Conservation (phyloP, 2,888 invertebrate genomes). For the Acleris sparsana region DNA sequence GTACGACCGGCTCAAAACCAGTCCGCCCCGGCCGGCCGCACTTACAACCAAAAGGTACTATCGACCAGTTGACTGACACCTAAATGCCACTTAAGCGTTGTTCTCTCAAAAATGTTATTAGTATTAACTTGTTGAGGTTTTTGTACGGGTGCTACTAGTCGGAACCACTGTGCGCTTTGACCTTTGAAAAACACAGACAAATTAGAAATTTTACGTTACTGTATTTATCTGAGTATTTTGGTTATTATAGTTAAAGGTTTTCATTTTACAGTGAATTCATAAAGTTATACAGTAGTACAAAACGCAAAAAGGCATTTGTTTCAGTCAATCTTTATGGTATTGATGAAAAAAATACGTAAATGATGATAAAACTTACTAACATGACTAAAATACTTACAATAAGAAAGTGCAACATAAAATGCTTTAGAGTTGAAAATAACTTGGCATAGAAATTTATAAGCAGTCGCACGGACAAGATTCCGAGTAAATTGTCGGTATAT, state of each 20-base stretch:
- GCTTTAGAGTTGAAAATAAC: conserved; percentile 60
- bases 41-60: conserved; percentile 60
- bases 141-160: conserved; percentile 47
- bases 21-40: conserved; percentile 53
- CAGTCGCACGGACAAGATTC: conserved; percentile 54
- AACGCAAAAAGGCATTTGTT: too few relatives aligned
- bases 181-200: conserved; percentile 41
- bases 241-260: conserved; percentile 6
- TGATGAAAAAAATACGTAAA: too few relatives aligned
- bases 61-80: conserved; percentile 80
- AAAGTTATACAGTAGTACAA: too few relatives aligned
- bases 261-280: too few relatives aligned
- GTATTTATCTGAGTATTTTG: conserved; percentile 25
- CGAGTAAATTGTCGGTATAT: conserved; percentile 68
- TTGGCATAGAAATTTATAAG: conserved; percentile 54
- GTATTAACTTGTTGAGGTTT: conserved; percentile 69
- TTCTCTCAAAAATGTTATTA: conserved; percentile 77
- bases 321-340: too few relatives aligned
- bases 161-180: conserved; percentile 52
- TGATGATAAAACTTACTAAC: too few relatives aligned
- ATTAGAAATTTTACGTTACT: conserved; percentile 19
- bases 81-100: conserved; percentile 78
- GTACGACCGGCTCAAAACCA: conserved; percentile 74
- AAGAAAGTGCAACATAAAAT: conserved; percentile 35
- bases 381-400: conserved; percentile 21